Evolutionary conservation across 2,113 vertebrate genomes (phyloP).

Genomic region (Ctenomys sociabilis): DNA sequence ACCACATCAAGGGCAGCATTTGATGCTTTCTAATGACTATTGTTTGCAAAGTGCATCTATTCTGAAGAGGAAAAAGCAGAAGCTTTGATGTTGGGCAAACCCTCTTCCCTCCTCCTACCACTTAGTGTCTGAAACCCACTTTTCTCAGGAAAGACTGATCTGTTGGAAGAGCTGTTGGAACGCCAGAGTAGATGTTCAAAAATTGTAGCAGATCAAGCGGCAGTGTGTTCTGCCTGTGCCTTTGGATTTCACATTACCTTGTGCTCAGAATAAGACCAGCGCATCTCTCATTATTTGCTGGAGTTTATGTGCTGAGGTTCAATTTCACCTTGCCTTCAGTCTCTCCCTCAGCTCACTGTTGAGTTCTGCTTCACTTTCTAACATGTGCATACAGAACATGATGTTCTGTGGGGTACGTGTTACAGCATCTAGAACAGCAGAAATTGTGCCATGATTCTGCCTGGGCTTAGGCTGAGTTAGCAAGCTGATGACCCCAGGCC

Average conservation of each 20-base stretch:
- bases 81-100: neutral
- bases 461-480: neutral
- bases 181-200: neutral
- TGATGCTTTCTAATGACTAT: slow-evolving; percentile 3
- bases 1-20: neutral
- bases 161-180: neutral
- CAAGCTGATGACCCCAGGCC: neutral
- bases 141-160: neutral
- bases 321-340: neutral
- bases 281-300: neutral
- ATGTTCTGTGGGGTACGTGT: neutral
- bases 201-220: neutral
- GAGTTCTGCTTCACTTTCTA: neutral
- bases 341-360: neutral
- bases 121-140: neutral
- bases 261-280: neutral
- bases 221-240: neutral
- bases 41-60: slow-evolving; percentile 29
- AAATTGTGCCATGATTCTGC: neutral
- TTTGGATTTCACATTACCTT: neutral
- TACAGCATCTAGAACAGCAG: neutral
- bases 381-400: neutral
- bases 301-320: neutral
- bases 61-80: neutral
- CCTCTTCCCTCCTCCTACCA: too few species aligned